Base-by-base conservation (phyloP, 1,140 invertebrate genomes). In the Schlechtendalia chinensis region DNA sequence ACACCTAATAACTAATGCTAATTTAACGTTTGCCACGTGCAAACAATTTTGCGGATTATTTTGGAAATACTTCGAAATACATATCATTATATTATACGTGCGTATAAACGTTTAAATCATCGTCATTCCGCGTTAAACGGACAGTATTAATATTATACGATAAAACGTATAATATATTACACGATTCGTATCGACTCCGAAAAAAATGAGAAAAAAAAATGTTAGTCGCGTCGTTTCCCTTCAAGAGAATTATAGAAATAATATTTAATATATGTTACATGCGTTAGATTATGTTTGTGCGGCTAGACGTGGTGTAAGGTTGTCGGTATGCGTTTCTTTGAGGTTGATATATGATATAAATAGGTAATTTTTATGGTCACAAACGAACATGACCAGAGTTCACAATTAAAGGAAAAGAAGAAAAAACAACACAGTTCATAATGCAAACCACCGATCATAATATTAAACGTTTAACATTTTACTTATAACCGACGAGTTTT, bases 341-440 rank as follows among this genome's bases (percentile, higher is more conserved):
- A 79, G 75, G 56, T 79, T 79, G 56, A 79, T 61, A 79, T 61
- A 79, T 50, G 58, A 79, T 58, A 79, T 58, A 79, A 61, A 79
- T 79, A 61, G 39, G 32, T 79, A 79, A 79, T 79, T 79, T 69
- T 79, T 79, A 79, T 79, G 59, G 75, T 79, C 58, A 77, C 56
- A 61, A 77, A 77, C 74, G 39, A 79, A 58, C 56, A 79, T 79
- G 75, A 79, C 75, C 17, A 16, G 75, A 61, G 75, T 79, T 61
- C 75, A 79, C 56, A 63, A 79, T 79, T 79, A 63, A 61, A 63
- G 39, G 47, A 63, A 79, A 79, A 29, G 22, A 27, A 59, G 32
- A 59, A 77, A 58, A 77, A 39, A 77, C 54, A 45, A 59, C 72
- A 22, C 22, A 56, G 29, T 65, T 3, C 14, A 8, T 5, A n/a